Evolutionary conservation across 2,797 vertebrate species (phyloP).

Genomic region (Pyrocephalus nanus): DNA sequence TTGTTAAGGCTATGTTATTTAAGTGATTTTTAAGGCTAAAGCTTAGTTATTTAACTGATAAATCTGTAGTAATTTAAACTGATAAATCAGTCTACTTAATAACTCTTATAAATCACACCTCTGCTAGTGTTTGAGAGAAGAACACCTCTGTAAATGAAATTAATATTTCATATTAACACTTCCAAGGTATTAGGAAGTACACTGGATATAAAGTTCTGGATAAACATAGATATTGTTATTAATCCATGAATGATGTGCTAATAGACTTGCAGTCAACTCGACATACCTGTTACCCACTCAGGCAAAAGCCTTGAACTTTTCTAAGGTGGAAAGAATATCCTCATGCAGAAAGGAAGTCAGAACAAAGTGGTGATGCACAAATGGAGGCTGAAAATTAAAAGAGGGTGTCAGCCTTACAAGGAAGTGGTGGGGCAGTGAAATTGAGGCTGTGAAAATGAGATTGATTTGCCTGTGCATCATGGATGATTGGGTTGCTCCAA

Average conservation of each 20-base stretch:
- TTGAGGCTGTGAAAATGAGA: background rate
- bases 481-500: background rate
- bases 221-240: background rate
- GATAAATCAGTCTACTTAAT: background rate
- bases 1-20: background rate
- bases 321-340: background rate
- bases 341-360: rapidly evolving
- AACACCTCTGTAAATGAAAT: background rate
- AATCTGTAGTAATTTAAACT: background rate
- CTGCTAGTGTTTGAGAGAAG: background rate
- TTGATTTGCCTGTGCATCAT: background rate
- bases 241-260: background rate
- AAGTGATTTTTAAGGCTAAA: background rate
- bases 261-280: background rate
- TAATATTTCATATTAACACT: background rate
- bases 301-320: background rate
- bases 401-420: background rate
- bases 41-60: background rate
- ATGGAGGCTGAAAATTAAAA: background rate
- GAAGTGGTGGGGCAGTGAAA: background rate
- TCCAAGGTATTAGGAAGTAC: background rate
- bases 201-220: background rate
- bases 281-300: background rate
- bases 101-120: background rate
- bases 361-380: background rate